Base-by-base conservation (phyloP, 2,797 vertebrate genomes). In the Orestias chungarensis region DNA sequence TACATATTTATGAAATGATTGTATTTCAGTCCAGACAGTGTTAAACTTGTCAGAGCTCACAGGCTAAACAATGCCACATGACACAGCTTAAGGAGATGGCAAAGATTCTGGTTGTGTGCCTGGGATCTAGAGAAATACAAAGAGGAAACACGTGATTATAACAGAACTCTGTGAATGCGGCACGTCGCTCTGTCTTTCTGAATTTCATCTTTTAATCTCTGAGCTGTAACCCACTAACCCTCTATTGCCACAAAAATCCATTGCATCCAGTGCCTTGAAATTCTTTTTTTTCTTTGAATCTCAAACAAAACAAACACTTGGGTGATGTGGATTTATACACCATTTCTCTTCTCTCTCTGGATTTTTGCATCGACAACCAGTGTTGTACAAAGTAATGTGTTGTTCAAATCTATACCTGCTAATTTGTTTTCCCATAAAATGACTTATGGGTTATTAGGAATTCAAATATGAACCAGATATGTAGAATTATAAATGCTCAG, bases 41-140 rank as follows among this genome's bases (percentile, higher is more conserved):
- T 88, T 59, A 78, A 76, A 71, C 87, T 93, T 85, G 85, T 90
- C 81, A 76, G 79, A 84, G 86, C 90, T 89, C 87, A 81, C 59
- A 83, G 85, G 83, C 86, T 90, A 90, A 91, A 86, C 88, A 88
- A 85, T 76, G 77, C 84, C 90, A 90, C 86, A 90, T 89, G 86
- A 90, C 82, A 84, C 80, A 85, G 87, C 86, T 88, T 87, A 85
- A 75, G 70, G 83, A 91, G 84, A 89, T 73, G 84, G 86, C 57
- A 62, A 81, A 77, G 78, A 85, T 84, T 82, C 77, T 86, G 82
- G 89, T 91, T 91, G 86, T 87, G 78, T 83, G 83, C 65, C 35
- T 70, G 50, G 74, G 83, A 83, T 89, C 85, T 81, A 75, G 81
- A 82, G 74, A 83, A 86, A 77, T 79, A 64, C 76, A 75, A 75